Percentiles rank a stretch among this genome's conserved stretches.
phyloP scores from a whole-genome alignment of 2,113 vertebrate species.

The Setophaga kirtlandii region DNA sequence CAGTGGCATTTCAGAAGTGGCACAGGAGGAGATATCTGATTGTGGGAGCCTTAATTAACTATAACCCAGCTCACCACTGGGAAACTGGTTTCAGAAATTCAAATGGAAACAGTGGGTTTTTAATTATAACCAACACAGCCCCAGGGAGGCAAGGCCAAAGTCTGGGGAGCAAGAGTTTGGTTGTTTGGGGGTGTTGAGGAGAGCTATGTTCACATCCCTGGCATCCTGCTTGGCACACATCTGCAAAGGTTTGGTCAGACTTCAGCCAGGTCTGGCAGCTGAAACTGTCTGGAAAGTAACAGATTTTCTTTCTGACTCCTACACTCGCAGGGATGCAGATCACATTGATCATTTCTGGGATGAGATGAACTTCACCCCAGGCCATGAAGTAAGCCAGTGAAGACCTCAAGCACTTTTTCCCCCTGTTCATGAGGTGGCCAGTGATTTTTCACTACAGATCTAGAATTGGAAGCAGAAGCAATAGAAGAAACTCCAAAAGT shows the following conservation, averaged over 20 bases:
- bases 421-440: background rate
- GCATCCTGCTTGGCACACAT: background rate
- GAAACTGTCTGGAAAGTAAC: background rate
- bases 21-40: slow-evolving; percentile 13
- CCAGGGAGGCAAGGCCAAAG: background rate
- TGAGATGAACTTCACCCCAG: background rate
- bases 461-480: background rate
- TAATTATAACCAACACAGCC: background rate
- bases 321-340: background rate
- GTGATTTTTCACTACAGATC: background rate
- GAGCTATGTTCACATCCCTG: background rate
- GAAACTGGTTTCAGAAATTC: slow-evolving; percentile 46
- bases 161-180: background rate
- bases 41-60: background rate
- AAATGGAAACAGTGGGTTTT: slow-evolving; percentile 14
- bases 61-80: background rate
- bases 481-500: background rate
- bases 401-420: background rate
- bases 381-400: accelerated
- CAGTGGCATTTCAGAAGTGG: slow-evolving; percentile 21
- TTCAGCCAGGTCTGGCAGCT: background rate
- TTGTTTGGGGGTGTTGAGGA: background rate
- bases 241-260: background rate
- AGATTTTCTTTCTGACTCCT: background rate
- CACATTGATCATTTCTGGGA: too few relatives aligned